Percentiles rank a stretch among this genome's conserved stretches.
Evolutionary conservation across 2,113 vertebrate genomes (phyloP).

Genomic region (Melozone crissalis): DNA sequence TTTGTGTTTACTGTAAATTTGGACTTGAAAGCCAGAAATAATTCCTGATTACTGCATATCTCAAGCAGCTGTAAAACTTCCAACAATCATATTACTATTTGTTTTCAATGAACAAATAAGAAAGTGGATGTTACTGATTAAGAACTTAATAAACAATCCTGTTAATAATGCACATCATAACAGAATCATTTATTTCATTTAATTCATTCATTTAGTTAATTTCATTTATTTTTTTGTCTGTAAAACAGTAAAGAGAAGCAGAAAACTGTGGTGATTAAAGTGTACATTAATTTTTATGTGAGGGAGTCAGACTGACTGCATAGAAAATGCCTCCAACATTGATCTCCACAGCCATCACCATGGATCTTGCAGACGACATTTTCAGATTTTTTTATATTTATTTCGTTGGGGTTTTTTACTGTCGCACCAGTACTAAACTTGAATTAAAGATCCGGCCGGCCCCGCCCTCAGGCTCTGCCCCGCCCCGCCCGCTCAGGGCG

Average conservation of each 20-base stretch:
- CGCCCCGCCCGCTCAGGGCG: too few species aligned
- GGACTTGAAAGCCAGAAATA: not conserved
- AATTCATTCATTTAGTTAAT: not conserved
- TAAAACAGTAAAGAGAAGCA: not conserved
- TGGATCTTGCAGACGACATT: rapidly evolving
- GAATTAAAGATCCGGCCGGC: not conserved
- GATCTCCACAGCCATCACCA: not conserved
- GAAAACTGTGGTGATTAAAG: not conserved
- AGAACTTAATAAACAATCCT: slow-evolving; percentile 11
- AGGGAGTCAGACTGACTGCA: not conserved
- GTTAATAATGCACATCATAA: not conserved
- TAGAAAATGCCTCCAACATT: not conserved
- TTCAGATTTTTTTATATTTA: not conserved
- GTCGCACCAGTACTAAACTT: rapidly evolving
- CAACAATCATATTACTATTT: not conserved
- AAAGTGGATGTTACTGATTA: not conserved
- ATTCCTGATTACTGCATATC: not conserved
- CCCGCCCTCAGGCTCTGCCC: too few species aligned
- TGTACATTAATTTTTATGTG: rapidly evolving
- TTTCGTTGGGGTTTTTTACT: rapidly evolving
- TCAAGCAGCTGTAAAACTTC: not conserved
- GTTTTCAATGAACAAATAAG: not conserved
- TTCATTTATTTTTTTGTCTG: not conserved
- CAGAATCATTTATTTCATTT: not conserved
- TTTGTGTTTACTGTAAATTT: not conserved